A percentile compares a stretch with the other conserved stretches of the same genome.
Conservation (phyloP, 2,797 vertebrate genomes). For the Discoglossus pictus region DNA sequence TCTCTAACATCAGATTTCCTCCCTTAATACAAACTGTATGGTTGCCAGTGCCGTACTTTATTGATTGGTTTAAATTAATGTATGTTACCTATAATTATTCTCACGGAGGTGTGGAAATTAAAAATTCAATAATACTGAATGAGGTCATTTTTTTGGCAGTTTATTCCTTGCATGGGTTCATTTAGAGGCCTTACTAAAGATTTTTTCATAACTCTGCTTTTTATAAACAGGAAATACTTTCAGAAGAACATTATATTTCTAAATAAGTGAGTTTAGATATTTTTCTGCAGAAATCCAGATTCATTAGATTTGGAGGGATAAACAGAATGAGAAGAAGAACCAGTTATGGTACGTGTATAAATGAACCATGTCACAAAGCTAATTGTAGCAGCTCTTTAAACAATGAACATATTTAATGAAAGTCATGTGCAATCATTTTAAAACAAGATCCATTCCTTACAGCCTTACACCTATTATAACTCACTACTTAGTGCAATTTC, state of each 20-base stretch:
- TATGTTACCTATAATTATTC: not conserved
- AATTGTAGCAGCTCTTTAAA: no score
- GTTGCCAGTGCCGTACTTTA: not conserved
- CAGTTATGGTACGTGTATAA: no score
- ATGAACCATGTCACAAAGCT: no score
- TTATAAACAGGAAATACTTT: constrained; percentile 11
- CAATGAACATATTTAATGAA: no score
- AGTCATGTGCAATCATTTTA: no score
- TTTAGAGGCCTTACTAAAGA: not conserved
- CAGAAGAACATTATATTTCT: constrained; percentile 3
- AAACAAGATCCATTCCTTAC: no score
- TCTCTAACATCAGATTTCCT: not conserved
- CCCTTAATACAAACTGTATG: not conserved
- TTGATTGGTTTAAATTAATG: not conserved
- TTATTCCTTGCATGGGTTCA: not conserved
- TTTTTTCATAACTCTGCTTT: not conserved
- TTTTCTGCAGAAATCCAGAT: not conserved
- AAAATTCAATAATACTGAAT: not conserved
- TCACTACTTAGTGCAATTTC: no score
- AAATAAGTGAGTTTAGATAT: not conserved
- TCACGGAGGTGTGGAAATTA: not conserved
- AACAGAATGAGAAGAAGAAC: no score
- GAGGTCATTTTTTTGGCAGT: constrained; percentile 3
- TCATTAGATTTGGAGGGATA: no score
- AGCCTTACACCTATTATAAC: no score